Percentiles rank a stretch among this genome's conserved stretches.
These are phyloP conservation scores for Dryadula phaetusa DNA, from an alignment of 2,888 invertebrate genomes.

Conservation along the genomic window DNA sequence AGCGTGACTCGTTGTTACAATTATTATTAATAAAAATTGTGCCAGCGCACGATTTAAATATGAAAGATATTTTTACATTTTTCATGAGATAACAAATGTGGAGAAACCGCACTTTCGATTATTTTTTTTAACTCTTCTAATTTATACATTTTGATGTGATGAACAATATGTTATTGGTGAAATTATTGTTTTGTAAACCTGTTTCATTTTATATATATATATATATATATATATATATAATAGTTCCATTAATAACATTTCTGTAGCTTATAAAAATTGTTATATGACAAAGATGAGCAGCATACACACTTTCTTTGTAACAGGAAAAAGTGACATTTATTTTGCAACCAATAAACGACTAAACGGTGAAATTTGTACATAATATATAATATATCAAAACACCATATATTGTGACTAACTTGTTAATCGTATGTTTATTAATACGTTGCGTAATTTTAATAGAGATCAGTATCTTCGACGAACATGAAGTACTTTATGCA, in stretches of 20 bases:
- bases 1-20: conserved; percentile 28
- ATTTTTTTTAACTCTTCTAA: neutral
- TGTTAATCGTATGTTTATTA: neutral
- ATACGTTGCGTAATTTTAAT: neutral
- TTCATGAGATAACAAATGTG: conserved; percentile 11
- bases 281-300: too few species aligned
- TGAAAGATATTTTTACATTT: conserved; percentile 27
- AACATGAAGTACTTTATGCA: neutral
- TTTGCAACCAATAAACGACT: neutral
- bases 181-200: too few species aligned
- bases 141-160: neutral
- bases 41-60: conserved; percentile 26
- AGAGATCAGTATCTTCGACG: neutral
- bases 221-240: too few species aligned
- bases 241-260: too few species aligned
- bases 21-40: conserved; percentile 31
- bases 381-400: too few species aligned
- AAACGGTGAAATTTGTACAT: neutral
- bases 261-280: too few species aligned
- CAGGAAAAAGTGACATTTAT: neutral
- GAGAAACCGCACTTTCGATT: conserved; percentile 17
- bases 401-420: too few species aligned
- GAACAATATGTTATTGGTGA: neutral
- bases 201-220: too few species aligned
- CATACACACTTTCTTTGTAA: neutral